Percentiles rank a stretch among this genome's conserved stretches.
phyloP scores from a whole-genome alignment of 2,113 vertebrate species.

The Entomyzon cyanotis region DNA sequence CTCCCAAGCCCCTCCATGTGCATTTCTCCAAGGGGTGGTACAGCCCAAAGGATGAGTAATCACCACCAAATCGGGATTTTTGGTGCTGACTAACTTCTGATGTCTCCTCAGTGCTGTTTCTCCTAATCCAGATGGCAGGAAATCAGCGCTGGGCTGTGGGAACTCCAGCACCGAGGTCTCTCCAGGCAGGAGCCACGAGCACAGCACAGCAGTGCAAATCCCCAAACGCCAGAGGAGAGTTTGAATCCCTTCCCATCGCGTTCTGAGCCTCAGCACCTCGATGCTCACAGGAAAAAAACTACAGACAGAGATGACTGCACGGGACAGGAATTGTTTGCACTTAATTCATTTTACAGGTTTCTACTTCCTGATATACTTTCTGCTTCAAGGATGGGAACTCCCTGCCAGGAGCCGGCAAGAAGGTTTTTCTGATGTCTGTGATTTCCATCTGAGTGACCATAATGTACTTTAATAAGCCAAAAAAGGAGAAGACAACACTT shows the following conservation, averaged over 20 bases:
- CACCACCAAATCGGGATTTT: background rate
- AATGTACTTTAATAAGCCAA: background rate
- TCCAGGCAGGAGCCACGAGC: background rate
- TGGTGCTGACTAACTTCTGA: constrained; percentile 5
- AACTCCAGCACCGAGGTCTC: background rate
- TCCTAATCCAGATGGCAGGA: background rate
- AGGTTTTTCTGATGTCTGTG: constrained; percentile 14
- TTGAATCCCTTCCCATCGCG: fast-evolving
- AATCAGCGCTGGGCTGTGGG: background rate
- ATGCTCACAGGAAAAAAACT: background rate
- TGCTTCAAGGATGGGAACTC: background rate
- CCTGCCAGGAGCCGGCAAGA: background rate
- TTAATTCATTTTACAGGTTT: background rate
- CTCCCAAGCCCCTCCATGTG: background rate
- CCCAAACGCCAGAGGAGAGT: background rate
- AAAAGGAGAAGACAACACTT: background rate
- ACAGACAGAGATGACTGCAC: background rate
- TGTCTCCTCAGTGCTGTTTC: constrained; percentile 12
- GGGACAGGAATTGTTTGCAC: background rate
- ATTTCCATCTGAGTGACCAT: constrained; percentile 38
- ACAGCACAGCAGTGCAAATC: background rate
- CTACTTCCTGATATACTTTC: background rate
- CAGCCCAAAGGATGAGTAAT: constrained; percentile 21
- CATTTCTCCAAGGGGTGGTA: background rate
- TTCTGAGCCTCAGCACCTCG: background rate